Evolutionary conservation across 2,797 vertebrate genomes (phyloP).

Genomic region (Notoglanidium macrostoma): DNA sequence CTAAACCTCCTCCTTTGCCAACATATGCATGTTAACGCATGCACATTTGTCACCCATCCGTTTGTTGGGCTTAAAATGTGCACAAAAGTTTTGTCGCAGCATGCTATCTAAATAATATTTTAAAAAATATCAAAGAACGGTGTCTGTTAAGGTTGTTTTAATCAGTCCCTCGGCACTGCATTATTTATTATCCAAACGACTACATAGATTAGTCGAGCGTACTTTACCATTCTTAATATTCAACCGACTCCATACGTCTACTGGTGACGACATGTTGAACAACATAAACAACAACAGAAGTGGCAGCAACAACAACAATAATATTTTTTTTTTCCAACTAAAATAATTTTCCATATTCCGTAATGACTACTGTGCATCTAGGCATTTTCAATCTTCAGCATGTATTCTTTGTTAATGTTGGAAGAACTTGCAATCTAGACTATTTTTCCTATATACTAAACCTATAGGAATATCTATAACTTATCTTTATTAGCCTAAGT

Average conservation of each 20-base stretch:
- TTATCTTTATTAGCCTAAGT: background rate
- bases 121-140: background rate
- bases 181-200: background rate
- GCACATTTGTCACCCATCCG: constrained; percentile 40
- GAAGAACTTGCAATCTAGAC: background rate
- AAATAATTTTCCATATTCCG: background rate
- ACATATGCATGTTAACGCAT: background rate
- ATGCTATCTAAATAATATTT: background rate
- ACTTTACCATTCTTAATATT: background rate
- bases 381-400: background rate
- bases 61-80: constrained; percentile 35
- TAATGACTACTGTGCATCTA: background rate
- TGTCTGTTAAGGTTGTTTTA: background rate
- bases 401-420: background rate
- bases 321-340: background rate
- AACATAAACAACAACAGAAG: background rate
- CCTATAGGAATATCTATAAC: background rate
- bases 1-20: constrained; percentile 12
- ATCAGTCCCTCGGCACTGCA: background rate
- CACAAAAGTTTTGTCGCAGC: constrained; percentile 18
- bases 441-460: background rate
- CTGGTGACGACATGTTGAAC: background rate
- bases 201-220: background rate
- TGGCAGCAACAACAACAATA: background rate
- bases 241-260: background rate